These are phyloP conservation scores for Psophia crepitans DNA, from an alignment of 2,113 vertebrate genomes.

Conservation along the genomic window DNA sequence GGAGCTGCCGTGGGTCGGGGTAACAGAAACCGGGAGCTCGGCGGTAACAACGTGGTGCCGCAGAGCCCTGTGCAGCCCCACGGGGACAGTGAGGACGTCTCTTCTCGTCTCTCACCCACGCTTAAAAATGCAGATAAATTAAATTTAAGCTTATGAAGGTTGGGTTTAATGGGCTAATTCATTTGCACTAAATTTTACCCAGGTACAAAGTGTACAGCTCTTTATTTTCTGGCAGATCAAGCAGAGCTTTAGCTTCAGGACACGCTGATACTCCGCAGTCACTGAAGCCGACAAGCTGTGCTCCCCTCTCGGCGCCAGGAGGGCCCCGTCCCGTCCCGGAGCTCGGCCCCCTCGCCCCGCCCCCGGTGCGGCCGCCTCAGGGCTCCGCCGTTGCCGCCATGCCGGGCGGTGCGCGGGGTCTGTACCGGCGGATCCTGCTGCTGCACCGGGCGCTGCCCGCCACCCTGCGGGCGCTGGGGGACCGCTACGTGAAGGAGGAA, in stretches of 20 bases:
- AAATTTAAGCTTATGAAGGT: neutral
- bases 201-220: neutral
- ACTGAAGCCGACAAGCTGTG: fast-evolving
- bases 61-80: neutral
- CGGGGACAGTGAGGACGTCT: fast-evolving
- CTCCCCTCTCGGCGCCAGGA: fast-evolving
- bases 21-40: neutral
- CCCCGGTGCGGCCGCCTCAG: neutral
- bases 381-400: neutral
- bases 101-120: neutral
- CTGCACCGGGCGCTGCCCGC: conserved; percentile 84
- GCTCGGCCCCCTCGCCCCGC: neutral
- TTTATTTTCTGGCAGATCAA: fast-evolving
- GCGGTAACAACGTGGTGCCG: fast-evolving
- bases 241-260: fast-evolving
- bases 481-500: conserved; percentile 90
- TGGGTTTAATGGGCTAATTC: neutral
- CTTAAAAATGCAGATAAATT: neutral
- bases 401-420: neutral
- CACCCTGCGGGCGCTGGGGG: conserved; percentile 82
- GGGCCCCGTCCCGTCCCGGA: no score
- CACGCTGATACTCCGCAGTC: fast-evolving
- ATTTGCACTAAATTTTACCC: no score
- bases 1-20: neutral
- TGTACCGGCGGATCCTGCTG: conserved; percentile 83